Conservation (phyloP, 1,140 invertebrate species). For the Drosophila obscura region DNA sequence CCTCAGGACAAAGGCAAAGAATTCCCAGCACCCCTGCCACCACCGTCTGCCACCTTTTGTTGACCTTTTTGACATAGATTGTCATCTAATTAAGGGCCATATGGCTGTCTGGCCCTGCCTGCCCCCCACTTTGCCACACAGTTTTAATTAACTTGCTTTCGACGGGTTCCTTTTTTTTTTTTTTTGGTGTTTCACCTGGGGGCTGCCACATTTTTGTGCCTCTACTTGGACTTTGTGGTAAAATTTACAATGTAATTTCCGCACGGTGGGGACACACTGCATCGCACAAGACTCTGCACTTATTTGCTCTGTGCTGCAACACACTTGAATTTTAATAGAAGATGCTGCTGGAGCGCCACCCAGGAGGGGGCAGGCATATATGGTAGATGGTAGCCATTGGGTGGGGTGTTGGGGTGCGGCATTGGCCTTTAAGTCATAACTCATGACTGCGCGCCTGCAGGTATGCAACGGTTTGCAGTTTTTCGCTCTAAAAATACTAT, state of each 20-base stretch:
- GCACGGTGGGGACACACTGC: conserved; percentile 14
- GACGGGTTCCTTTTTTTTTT: not conserved
- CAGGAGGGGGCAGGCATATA: not conserved
- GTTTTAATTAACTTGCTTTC: conserved; percentile 56
- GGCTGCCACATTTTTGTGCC: conserved; percentile 19
- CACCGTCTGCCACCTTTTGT: not conserved
- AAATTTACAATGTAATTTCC: conserved; percentile 65
- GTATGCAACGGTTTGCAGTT: conserved; percentile 42
- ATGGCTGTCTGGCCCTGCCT: conserved; percentile 9
- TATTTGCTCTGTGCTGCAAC: conserved; percentile 34
- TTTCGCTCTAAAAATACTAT: conserved; percentile 51
- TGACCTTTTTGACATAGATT: conserved; percentile 14
- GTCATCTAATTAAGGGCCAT: conserved; percentile 39
- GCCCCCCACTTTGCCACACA: not conserved
- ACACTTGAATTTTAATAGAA: conserved; percentile 77
- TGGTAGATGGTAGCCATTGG: not conserved
- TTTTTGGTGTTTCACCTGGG: not conserved
- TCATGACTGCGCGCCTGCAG: conserved; percentile 48
- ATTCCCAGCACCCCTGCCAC: not conserved
- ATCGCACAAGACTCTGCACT: conserved; percentile 14
- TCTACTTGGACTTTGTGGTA: conserved; percentile 51
- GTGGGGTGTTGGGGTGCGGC: not conserved
- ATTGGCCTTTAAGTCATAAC: conserved; percentile 62
- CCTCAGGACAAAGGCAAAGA: not conserved
- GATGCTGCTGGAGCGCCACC: conserved; percentile 24